phyloP scores from a whole-genome alignment of 2,888 invertebrate genomes.

The Plagodis dolabraria region DNA sequence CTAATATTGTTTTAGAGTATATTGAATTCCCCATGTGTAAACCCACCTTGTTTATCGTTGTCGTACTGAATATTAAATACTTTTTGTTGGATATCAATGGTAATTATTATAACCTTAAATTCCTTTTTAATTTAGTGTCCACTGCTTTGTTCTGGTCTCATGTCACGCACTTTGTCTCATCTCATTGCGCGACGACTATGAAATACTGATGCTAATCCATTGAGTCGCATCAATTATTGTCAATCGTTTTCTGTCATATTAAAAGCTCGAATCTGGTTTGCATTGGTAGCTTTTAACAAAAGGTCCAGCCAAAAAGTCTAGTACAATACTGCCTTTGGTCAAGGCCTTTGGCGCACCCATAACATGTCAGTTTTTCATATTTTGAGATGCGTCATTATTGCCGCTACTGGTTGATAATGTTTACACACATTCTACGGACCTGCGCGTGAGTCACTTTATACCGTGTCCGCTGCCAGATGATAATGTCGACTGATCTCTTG shows the following conservation, averaged over 20 bases:
- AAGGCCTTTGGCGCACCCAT: conserved; percentile 60
- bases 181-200: background rate
- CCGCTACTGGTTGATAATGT: conserved; percentile 65
- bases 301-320: conserved; percentile 29
- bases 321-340: conserved; percentile 34
- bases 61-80: too few relatives aligned
- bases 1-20: too few relatives aligned
- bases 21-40: too few relatives aligned
- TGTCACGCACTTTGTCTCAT: too few relatives aligned
- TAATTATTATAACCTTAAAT: too few relatives aligned
- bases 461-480: conserved; percentile 64
- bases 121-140: too few relatives aligned
- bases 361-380: conserved; percentile 59
- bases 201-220: background rate
- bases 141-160: too few relatives aligned
- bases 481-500: conserved; percentile 58
- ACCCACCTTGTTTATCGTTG: too few relatives aligned
- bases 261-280: background rate
- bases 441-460: conserved; percentile 69
- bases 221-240: background rate
- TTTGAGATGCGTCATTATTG: conserved; percentile 66
- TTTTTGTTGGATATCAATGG: too few relatives aligned
- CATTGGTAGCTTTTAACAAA: conserved; percentile 10
- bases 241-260: background rate
- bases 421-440: conserved; percentile 69